Percentiles rank a stretch among this genome's conserved stretches.
phyloP scores from a whole-genome alignment of 2,888 invertebrate species.

The Margaritifera margaritifera region DNA sequence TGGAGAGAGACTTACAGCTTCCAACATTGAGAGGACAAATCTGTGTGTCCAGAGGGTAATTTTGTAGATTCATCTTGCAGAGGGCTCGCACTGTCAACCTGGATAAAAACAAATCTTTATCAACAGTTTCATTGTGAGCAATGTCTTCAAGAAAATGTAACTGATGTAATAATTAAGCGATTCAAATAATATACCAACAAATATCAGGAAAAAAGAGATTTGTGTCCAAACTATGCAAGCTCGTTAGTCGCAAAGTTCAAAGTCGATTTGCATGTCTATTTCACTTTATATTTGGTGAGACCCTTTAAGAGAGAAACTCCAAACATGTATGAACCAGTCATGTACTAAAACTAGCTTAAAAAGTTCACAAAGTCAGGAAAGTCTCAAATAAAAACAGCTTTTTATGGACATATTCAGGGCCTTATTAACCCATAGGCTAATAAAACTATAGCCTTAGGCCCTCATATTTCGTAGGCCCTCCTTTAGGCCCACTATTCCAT shows the following conservation, averaged over 20 bases:
- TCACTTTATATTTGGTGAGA: neutral
- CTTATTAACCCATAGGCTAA: too few relatives aligned
- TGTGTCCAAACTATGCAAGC: neutral
- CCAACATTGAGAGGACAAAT: constrained; percentile 85
- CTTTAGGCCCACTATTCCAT: too few relatives aligned
- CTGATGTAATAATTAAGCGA: neutral
- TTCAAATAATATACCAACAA: neutral
- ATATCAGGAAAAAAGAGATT: neutral
- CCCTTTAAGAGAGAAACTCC: too few relatives aligned
- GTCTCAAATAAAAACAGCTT: too few relatives aligned
- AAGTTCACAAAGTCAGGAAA: too few relatives aligned
- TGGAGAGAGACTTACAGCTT: constrained; percentile 80
- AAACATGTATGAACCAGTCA: too few relatives aligned
- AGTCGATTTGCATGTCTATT: neutral
- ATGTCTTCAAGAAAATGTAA: neutral
- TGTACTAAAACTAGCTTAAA: too few relatives aligned
- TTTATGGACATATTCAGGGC: too few relatives aligned
- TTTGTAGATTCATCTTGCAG: constrained; percentile 88
- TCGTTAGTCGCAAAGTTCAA: neutral
- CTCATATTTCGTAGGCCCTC: too few relatives aligned
- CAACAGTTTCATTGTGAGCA: too few relatives aligned
- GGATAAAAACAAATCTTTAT: constrained; percentile 34
- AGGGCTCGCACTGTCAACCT: constrained; percentile 88
- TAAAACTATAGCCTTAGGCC: too few relatives aligned
- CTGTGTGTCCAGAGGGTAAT: constrained; percentile 90